Conservation (phyloP, 2,888 invertebrate genomes). For the Fragum whitleyi region DNA sequence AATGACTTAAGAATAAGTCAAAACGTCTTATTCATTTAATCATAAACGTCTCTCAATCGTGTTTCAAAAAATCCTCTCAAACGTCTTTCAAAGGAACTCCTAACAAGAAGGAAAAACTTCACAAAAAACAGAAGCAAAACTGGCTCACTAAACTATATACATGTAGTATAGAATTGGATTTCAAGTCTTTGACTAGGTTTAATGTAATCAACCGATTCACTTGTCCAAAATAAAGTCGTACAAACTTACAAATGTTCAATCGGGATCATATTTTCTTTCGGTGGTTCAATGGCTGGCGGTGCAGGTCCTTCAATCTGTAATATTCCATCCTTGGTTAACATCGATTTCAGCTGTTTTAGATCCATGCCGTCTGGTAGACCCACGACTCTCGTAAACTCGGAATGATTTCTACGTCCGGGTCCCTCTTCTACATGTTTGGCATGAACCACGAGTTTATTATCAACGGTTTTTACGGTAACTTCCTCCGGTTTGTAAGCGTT, state of each 20-base stretch:
- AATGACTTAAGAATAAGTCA: too few relatives aligned
- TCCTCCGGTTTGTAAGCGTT: background rate
- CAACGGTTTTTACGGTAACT: background rate
- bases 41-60: too few relatives aligned
- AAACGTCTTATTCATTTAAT: too few relatives aligned
- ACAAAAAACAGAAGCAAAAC: too few relatives aligned
- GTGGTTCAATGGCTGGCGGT: background rate
- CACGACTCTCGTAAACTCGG: background rate
- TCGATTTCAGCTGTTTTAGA: constrained; percentile 3
- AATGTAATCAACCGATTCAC: too few relatives aligned
- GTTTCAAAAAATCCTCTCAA: too few relatives aligned
- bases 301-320: constrained; percentile 1
- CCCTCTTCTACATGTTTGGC: background rate
- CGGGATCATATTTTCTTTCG: background rate
- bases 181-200: too few relatives aligned
- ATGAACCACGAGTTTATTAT: constrained; percentile 1
- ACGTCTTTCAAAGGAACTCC: too few relatives aligned
- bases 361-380: background rate
- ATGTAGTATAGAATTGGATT: too few relatives aligned
- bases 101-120: too few relatives aligned
- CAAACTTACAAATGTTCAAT: background rate
- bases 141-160: too few relatives aligned
- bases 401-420: background rate
- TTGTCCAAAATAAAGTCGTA: too few relatives aligned
- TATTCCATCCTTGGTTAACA: constrained; percentile 1